Evolutionary conservation across 1,140 invertebrate genomes (phyloP).

Genomic region (Acromyrmex charruanus): DNA sequence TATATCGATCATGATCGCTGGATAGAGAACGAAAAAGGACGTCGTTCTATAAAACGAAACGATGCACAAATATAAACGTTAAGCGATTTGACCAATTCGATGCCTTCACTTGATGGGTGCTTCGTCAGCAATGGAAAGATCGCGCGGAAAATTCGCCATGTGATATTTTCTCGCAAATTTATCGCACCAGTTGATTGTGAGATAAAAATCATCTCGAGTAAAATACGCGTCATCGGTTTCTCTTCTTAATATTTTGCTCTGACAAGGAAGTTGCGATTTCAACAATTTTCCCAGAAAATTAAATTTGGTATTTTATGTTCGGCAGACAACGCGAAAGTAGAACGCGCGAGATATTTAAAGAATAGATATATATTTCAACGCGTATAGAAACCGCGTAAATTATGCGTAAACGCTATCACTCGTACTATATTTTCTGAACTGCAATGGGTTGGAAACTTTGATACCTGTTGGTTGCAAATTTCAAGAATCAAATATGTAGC

Average conservation of each 20-base stretch:
- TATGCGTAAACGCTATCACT: not conserved
- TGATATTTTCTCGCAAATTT: not conserved
- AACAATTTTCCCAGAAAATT: not conserved
- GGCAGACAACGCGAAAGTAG: not conserved
- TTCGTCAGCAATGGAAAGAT: not conserved
- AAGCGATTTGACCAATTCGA: not conserved
- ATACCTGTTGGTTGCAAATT: not conserved
- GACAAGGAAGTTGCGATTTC: not conserved
- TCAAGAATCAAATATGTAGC: not conserved
- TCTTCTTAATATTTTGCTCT: not conserved
- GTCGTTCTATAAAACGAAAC: not conserved
- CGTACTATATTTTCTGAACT: not conserved
- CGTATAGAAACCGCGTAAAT: not conserved
- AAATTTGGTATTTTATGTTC: not conserved
- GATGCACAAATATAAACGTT: not conserved
- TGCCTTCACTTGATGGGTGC: not conserved
- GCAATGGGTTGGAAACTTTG: not conserved
- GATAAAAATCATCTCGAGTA: not conserved
- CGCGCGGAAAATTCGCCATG: not conserved
- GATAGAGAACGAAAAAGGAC: not conserved
- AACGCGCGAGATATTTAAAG: slow-evolving; percentile 10
- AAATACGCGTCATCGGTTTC: not conserved
- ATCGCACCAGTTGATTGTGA: not conserved
- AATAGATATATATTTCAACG: not conserved
- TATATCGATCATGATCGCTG: slow-evolving; percentile 30